A percentile compares a stretch with the other conserved stretches of the same genome.
phyloP scores from a whole-genome alignment of 2,888 invertebrate genomes.

The Synergus japonicus region DNA sequence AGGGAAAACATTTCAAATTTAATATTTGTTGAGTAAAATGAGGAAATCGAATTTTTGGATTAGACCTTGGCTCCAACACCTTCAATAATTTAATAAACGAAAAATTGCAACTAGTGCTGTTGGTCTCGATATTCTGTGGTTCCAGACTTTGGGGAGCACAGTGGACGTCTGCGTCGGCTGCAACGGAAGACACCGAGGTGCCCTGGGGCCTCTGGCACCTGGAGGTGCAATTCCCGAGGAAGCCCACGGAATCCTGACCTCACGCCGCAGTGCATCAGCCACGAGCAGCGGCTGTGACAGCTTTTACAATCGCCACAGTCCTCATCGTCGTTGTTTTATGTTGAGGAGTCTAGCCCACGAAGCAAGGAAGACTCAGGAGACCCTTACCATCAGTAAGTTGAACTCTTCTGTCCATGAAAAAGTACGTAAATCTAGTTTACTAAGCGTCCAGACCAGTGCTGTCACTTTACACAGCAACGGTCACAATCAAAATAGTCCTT shows the following conservation, averaged over 20 bases:
- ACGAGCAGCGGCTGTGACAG: slow-evolving; percentile 73
- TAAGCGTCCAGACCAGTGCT: slow-evolving; percentile 25
- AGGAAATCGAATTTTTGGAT: too few relatives aligned
- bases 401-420: slow-evolving; percentile 18
- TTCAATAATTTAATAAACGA: background rate
- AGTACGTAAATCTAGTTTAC: slow-evolving; percentile 24
- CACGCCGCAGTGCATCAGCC: slow-evolving; percentile 60
- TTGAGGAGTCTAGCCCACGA: slow-evolving; percentile 56
- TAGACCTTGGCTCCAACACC: too few relatives aligned
- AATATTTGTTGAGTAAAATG: too few relatives aligned
- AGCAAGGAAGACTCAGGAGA: slow-evolving; percentile 19
- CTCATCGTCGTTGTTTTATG: slow-evolving; percentile 71
- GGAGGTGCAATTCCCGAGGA: slow-evolving; percentile 26
- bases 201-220: slow-evolving; percentile 17
- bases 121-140: slow-evolving; percentile 58
- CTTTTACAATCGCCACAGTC: slow-evolving; percentile 67
- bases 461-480: slow-evolving; percentile 2
- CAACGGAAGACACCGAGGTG: slow-evolving; percentile 45
- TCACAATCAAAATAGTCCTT: slow-evolving; percentile 12
- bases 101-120: slow-evolving; percentile 51
- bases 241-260: slow-evolving; percentile 49
- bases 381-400: slow-evolving; percentile 7
- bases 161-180: slow-evolving; percentile 61
- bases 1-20: too few relatives aligned
- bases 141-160: slow-evolving; percentile 63